Percentiles rank a stretch among this genome's conserved stretches.
phyloP scores from a whole-genome alignment of 2,113 vertebrate species.

The Neotoma lepida region DNA sequence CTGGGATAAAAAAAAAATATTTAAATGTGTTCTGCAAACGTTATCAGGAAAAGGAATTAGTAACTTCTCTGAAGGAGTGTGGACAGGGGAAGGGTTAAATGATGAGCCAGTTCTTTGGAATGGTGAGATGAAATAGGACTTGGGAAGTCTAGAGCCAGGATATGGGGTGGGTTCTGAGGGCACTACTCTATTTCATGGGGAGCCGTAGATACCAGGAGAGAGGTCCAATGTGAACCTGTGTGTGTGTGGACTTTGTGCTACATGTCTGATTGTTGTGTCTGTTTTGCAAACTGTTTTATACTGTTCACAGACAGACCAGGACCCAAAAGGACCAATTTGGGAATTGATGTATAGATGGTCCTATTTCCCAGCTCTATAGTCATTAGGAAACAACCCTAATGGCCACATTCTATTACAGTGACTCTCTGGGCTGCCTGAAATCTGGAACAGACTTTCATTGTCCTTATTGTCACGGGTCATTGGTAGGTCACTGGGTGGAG shows the following conservation, averaged over 20 bases:
- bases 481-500: background rate
- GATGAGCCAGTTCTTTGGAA: background rate
- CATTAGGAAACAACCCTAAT: background rate
- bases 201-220: background rate
- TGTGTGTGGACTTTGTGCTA: background rate
- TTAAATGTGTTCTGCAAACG: slow-evolving; percentile 73
- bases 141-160: background rate
- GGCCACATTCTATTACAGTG: background rate
- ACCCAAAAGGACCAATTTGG: background rate
- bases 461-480: background rate
- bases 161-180: rapidly evolving
- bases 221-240: rapidly evolving
- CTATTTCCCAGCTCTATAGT: background rate
- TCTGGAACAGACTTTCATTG: background rate
- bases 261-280: background rate
- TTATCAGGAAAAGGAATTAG: slow-evolving; percentile 72
- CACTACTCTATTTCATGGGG: rapidly evolving
- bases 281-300: rapidly evolving
- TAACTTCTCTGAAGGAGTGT: background rate
- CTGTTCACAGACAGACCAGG: background rate
- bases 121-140: background rate
- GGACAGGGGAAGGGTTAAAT: slow-evolving; percentile 47
- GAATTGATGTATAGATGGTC: background rate
- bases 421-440: background rate
- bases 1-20: slow-evolving; percentile 50